phyloP scores from a whole-genome alignment of 2,888 invertebrate species.

The Amphipyra tragopoginis region DNA sequence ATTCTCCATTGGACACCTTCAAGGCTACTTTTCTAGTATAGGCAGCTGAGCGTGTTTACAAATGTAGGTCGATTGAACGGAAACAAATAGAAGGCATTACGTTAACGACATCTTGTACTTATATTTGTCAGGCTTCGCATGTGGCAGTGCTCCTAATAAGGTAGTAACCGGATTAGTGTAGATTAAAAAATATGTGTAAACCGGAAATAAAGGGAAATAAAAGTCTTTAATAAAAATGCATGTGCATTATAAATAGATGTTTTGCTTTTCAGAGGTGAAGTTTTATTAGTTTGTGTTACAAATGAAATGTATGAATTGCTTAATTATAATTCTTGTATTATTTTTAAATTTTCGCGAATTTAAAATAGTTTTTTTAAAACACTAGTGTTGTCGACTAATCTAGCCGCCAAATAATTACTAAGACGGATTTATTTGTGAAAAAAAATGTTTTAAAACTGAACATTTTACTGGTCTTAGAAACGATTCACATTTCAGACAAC shows the following conservation, averaged over 20 bases:
- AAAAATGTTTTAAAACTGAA: neutral
- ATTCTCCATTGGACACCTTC: constrained; percentile 16
- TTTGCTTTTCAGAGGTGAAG: constrained; percentile 5
- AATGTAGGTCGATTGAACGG: constrained; percentile 54
- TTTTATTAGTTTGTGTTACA: neutral
- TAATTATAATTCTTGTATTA: neutral
- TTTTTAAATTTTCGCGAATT: neutral
- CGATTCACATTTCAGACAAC: constrained; percentile 15
- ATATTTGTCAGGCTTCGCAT: constrained; percentile 72
- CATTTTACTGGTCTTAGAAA: constrained; percentile 11
- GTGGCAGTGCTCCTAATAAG: constrained; percentile 68
- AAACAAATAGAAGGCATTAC: constrained; percentile 49
- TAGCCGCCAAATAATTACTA: neutral
- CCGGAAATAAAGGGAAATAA: constrained; percentile 6
- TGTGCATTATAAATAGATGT: constrained; percentile 22
- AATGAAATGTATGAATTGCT: no score
- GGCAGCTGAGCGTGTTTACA: constrained; percentile 25
- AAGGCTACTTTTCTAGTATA: constrained; percentile 32
- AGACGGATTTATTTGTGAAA: neutral
- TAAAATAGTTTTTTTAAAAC: no score
- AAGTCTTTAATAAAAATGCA: constrained; percentile 29
- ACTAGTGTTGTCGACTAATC: no score
- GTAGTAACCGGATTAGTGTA: constrained; percentile 68
- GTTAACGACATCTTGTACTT: constrained; percentile 58
- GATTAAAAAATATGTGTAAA: constrained; percentile 40